Percentiles rank a stretch among this genome's conserved stretches.
Evolutionary conservation across 2,113 vertebrate species (phyloP).

Genomic region (Dolichotis patagonum): DNA sequence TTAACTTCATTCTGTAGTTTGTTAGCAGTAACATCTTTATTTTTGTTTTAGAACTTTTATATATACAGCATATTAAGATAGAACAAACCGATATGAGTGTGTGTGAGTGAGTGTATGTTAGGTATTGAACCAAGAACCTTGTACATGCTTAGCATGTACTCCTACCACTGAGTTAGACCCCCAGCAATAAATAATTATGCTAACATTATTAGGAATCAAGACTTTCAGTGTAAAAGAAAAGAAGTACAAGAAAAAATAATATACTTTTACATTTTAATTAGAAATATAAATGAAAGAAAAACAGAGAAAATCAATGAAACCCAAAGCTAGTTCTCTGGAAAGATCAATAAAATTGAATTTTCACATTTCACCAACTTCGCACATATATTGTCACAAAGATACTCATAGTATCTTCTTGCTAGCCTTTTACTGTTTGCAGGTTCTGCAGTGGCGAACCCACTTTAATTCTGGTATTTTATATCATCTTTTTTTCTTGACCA

Average conservation of each 20-base stretch:
- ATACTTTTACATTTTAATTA: conserved; percentile 43
- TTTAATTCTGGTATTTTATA: conserved; percentile 40
- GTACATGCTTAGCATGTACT: not conserved
- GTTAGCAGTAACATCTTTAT: not conserved
- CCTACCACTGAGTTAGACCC: not conserved
- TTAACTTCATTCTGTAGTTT: conserved; percentile 4
- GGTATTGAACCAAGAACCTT: not conserved
- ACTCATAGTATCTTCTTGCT: not conserved
- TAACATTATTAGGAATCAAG: conserved; percentile 44
- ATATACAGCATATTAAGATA: not conserved
- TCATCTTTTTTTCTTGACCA: not conserved
- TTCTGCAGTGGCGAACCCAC: not conserved
- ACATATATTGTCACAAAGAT: conserved; percentile 17
- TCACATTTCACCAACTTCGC: conserved; percentile 37
- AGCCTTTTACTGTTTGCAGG: not conserved
- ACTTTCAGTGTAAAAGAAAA: conserved; percentile 52
- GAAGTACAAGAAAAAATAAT: conserved; percentile 1
- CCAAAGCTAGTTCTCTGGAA: conserved; percentile 12
- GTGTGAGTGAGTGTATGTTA: not conserved
- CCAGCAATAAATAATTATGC: conserved; percentile 15
- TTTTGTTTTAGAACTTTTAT: conserved; percentile 42
- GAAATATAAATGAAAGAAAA: conserved; percentile 35
- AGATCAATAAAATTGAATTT: conserved; percentile 60
- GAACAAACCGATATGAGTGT: not conserved
- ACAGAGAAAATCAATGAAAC: conserved; percentile 40